These are phyloP conservation scores for Porites australiensis DNA, from an alignment of 64 coral and sea anemone genomes.

Conservation along the genomic window DNA sequence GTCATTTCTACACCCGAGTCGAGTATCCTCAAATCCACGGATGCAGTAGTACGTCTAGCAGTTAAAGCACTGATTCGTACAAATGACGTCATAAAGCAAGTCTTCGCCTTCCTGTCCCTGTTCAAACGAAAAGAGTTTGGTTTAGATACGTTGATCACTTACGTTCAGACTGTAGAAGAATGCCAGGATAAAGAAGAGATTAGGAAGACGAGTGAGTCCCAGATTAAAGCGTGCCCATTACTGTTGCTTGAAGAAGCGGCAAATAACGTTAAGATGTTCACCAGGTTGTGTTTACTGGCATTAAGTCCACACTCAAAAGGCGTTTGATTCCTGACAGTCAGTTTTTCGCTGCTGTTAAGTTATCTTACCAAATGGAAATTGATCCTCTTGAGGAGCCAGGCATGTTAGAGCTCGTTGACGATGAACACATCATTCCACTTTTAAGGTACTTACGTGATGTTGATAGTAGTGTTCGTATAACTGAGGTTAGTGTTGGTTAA, in stretches of 20 bases:
- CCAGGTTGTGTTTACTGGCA: neutral
- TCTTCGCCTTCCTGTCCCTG: conserved; percentile 62
- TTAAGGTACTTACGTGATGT: too few relatives aligned
- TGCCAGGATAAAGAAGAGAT: neutral
- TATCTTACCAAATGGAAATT: neutral
- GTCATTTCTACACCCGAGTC: conserved; percentile 2
- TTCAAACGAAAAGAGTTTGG: conserved; percentile 33
- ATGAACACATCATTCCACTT: too few relatives aligned
- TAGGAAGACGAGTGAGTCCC: neutral
- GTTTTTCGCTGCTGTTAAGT: neutral
- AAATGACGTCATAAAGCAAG: conserved; percentile 50
- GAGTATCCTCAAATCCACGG: conserved; percentile 51
- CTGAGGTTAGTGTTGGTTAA: too few relatives aligned
- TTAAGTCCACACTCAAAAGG: neutral
- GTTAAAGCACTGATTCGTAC: conserved; percentile 1
- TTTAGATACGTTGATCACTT: conserved; percentile 43
- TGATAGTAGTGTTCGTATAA: too few relatives aligned
- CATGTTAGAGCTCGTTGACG: too few relatives aligned
- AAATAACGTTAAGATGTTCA: neutral
- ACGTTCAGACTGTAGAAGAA: conserved; percentile 19
- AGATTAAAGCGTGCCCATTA: neutral
- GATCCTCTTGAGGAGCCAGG: too few relatives aligned
- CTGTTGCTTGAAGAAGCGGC: neutral
- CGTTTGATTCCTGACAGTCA: neutral
- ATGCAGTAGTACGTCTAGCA: conserved; percentile 18